Percentiles rank a stretch among this genome's conserved stretches.
Evolutionary conservation across 2,113 vertebrate genomes (phyloP).

Genomic region (Apteryx mantelli): DNA sequence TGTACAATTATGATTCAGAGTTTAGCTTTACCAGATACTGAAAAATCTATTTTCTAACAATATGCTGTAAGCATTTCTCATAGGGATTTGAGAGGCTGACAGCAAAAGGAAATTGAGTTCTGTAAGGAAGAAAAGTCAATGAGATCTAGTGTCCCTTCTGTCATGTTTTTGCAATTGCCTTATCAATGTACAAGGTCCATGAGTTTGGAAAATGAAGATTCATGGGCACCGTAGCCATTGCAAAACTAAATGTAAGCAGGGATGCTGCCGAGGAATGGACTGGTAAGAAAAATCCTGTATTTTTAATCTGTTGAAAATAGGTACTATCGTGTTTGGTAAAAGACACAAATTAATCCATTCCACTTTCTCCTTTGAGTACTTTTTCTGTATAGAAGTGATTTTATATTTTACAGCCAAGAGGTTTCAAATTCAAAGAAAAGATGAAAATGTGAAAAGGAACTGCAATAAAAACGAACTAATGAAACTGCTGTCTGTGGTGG

Average conservation of each 20-base stretch:
- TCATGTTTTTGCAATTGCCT: background rate
- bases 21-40: background rate
- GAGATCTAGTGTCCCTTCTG: background rate
- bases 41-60: background rate
- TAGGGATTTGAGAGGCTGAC: background rate
- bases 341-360: background rate
- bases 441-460: background rate
- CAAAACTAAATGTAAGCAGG: background rate
- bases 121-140: background rate
- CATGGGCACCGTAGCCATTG: background rate
- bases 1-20: background rate
- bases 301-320: background rate
- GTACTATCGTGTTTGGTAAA: background rate
- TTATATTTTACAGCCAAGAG: constrained; percentile 22
- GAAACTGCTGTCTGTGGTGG: fast-evolving
- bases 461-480: background rate
- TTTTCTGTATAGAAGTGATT: background rate
- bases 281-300: background rate
- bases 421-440: background rate
- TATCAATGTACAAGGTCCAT: background rate
- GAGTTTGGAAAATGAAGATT: background rate
- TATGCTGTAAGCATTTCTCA: background rate
- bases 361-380: background rate
- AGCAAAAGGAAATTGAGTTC: background rate
- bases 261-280: background rate